phyloP scores from a whole-genome alignment of 2,888 invertebrate genomes.

The Notodonta dromedarius region DNA sequence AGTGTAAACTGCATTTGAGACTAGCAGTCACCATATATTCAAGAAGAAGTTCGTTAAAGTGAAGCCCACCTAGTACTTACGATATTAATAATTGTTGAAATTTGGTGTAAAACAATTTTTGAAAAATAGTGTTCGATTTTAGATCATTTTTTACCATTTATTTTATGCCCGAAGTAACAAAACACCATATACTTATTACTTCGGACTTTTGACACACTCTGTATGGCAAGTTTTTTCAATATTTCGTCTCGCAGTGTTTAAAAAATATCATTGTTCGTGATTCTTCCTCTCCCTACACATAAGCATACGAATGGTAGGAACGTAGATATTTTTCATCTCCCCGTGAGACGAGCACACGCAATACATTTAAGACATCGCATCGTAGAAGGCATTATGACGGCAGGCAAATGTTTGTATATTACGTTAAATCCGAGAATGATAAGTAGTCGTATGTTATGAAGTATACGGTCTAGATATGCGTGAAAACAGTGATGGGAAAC shows the following conservation, averaged over 20 bases:
- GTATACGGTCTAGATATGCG: conserved; percentile 23
- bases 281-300: background rate
- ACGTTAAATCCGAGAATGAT: conserved; percentile 51
- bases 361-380: conserved; percentile 31
- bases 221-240: too few species aligned
- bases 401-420: conserved; percentile 48
- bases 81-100: too few species aligned
- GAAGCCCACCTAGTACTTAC: too few species aligned
- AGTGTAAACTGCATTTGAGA: too few species aligned
- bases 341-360: conserved; percentile 21
- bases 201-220: too few species aligned
- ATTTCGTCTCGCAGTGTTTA: background rate
- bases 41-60: too few species aligned
- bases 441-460: conserved; percentile 51
- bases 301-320: background rate
- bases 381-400: conserved; percentile 38
- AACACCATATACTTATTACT: too few species aligned
- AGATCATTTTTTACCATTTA: too few species aligned
- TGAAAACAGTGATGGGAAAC: conserved; percentile 10
- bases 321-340: conserved; percentile 20
- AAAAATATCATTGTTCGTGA: background rate
- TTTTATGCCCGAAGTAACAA: too few species aligned
- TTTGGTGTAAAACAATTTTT: too few species aligned
- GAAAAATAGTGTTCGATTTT: too few species aligned
- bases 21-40: too few species aligned